These are phyloP conservation scores for Laothoe populi DNA, from an alignment of 2,888 invertebrate genomes.

Conservation along the genomic window DNA sequence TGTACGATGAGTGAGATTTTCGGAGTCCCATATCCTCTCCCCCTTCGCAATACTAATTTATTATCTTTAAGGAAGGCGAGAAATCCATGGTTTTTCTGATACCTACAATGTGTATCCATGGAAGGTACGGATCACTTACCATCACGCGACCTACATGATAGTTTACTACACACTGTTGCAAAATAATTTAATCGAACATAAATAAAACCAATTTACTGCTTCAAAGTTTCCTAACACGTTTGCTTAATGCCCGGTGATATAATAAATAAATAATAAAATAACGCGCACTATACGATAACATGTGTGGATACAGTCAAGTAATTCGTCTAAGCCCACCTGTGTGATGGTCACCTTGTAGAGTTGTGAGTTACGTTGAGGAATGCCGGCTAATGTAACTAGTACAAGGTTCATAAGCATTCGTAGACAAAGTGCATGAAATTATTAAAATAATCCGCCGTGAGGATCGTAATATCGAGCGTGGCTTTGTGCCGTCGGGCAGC, in stretches of 20 bases:
- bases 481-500: slow-evolving; percentile 37
- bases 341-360: slow-evolving; percentile 67
- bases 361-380: slow-evolving; percentile 61
- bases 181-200: not conserved
- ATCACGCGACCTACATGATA: no score
- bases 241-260: not conserved
- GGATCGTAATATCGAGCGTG: slow-evolving; percentile 37
- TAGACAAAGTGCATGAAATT: slow-evolving; percentile 67
- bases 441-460: slow-evolving; percentile 57
- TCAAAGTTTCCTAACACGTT: not conserved
- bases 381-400: slow-evolving; percentile 75
- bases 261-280: not conserved
- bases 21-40: no score
- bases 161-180: no score
- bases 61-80: no score
- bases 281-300: not conserved
- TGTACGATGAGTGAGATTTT: no score
- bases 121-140: no score
- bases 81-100: no score
- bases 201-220: not conserved
- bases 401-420: slow-evolving; percentile 80
- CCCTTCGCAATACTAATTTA: no score
- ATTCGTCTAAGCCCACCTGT: slow-evolving; percentile 34
- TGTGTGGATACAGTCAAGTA: slow-evolving; percentile 29
- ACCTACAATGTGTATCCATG: no score